Percentiles rank a stretch among this genome's conserved stretches.
These are phyloP conservation scores for Atrichornis clamosus DNA, from an alignment of 2,113 vertebrate genomes.

Conservation along the genomic window DNA sequence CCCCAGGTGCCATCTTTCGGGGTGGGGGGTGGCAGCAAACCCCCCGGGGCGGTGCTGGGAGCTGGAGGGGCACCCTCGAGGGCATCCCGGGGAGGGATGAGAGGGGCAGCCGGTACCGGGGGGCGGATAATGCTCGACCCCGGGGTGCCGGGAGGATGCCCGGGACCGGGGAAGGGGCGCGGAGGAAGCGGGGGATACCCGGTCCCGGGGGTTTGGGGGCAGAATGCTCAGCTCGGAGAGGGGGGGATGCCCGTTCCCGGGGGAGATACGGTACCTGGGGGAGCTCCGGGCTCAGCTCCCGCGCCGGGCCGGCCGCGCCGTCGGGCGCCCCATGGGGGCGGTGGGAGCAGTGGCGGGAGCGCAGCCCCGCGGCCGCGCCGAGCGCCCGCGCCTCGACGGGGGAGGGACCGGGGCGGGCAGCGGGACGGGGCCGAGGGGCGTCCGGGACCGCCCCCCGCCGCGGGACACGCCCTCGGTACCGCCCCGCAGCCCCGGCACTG, in stretches of 20 bases:
- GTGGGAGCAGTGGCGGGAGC: neutral
- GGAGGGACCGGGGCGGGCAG: neutral
- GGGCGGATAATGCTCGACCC: neutral
- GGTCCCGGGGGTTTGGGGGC: too few species aligned
- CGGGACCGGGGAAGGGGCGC: neutral
- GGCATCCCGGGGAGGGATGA: neutral
- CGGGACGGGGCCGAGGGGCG: neutral
- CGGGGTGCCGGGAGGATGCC: neutral
- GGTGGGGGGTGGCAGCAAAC: neutral
- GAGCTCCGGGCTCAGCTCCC: conserved; percentile 2
- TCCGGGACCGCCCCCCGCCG: neutral
- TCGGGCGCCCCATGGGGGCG: neutral
- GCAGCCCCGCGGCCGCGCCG: neutral
- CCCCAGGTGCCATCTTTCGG: neutral
- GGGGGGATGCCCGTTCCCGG: neutral
- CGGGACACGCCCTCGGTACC: neutral
- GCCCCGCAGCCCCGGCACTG: neutral
- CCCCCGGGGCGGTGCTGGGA: neutral
- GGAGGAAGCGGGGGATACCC: too few species aligned
- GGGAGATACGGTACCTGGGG: neutral
- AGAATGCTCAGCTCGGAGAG: neutral
- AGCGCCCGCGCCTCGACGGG: neutral
- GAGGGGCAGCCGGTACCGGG: neutral
- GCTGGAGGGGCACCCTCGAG: neutral
- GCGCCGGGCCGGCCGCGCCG: neutral